phyloP scores from a whole-genome alignment of 1,140 invertebrate species.

The Condylostylus longicornis region DNA sequence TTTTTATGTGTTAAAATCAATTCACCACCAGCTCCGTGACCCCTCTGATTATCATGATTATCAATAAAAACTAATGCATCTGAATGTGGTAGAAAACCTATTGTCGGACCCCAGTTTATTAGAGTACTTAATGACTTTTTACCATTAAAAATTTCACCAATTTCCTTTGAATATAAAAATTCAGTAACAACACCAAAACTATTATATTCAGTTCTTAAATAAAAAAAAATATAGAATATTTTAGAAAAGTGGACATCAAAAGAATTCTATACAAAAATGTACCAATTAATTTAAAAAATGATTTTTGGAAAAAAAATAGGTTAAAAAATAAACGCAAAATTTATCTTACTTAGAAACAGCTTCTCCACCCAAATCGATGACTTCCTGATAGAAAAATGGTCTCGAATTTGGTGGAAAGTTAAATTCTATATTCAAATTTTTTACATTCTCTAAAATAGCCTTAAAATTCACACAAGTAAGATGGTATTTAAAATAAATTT shows the following conservation, averaged over 20 bases:
- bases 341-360: constrained; percentile 24
- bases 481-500: neutral
- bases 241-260: neutral
- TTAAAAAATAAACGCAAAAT: neutral
- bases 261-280: neutral
- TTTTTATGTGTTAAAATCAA: constrained; percentile 40
- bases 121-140: constrained; percentile 7
- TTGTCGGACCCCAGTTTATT: constrained; percentile 39
- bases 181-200: constrained; percentile 55
- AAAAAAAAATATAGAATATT: constrained; percentile 3
- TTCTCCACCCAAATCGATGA: constrained; percentile 61
- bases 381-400: constrained; percentile 64
- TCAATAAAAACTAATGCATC: constrained; percentile 48
- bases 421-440: constrained; percentile 42
- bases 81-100: constrained; percentile 38
- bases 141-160: constrained; percentile 34
- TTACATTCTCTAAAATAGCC: constrained; percentile 42
- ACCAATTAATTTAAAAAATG: neutral
- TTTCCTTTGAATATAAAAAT: constrained; percentile 45
- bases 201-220: constrained; percentile 49
- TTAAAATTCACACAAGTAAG: neutral
- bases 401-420: constrained; percentile 41
- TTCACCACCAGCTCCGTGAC: constrained; percentile 38
- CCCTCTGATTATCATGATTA: constrained; percentile 44
- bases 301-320: neutral